Conservation (phyloP, 2,113 vertebrate genomes). For the Callorhinus ursinus region DNA sequence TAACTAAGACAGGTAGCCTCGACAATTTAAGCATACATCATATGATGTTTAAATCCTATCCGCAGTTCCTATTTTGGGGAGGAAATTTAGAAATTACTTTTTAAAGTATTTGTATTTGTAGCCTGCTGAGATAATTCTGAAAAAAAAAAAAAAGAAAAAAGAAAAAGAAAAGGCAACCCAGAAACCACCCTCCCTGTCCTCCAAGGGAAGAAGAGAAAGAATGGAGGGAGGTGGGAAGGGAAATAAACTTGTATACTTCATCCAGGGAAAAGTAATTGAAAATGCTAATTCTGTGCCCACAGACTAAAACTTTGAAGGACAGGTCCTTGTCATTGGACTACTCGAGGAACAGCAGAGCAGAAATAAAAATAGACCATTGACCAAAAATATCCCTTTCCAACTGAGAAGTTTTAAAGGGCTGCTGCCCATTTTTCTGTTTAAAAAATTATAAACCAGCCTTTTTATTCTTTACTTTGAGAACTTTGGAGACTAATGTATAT, state of each 20-base stretch:
- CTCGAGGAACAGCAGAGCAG: conserved; percentile 83
- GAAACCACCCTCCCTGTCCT: conserved; percentile 53
- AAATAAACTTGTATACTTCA: conserved; percentile 61
- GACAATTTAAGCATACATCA: conserved; percentile 74
- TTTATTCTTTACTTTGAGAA: conserved; percentile 65
- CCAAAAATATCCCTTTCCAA: conserved; percentile 87
- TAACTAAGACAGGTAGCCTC: conserved; percentile 81
- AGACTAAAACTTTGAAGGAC: conserved; percentile 83
- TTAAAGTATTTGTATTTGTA: conserved; percentile 62
- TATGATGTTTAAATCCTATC: conserved; percentile 66
- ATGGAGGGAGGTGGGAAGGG: not conserved
- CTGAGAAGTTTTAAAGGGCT: conserved; percentile 83
- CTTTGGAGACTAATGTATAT: conserved; percentile 31
- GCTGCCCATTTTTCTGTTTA: conserved; percentile 71
- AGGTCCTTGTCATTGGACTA: conserved; percentile 85
- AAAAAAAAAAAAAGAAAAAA: not conserved
- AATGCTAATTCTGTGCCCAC: conserved; percentile 83
- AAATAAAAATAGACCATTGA: conserved; percentile 89
- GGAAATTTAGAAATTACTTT: conserved; percentile 62
- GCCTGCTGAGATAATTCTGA: conserved; percentile 46
- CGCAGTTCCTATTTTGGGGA: conserved; percentile 59
- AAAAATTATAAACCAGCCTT: conserved; percentile 73
- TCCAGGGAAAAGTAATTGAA: conserved; percentile 82
- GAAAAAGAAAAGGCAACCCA: conserved; percentile 35
- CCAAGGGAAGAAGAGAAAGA: not conserved